phyloP scores from a whole-genome alignment of 2,797 vertebrate species.

The Eulemur coronatus region DNA sequence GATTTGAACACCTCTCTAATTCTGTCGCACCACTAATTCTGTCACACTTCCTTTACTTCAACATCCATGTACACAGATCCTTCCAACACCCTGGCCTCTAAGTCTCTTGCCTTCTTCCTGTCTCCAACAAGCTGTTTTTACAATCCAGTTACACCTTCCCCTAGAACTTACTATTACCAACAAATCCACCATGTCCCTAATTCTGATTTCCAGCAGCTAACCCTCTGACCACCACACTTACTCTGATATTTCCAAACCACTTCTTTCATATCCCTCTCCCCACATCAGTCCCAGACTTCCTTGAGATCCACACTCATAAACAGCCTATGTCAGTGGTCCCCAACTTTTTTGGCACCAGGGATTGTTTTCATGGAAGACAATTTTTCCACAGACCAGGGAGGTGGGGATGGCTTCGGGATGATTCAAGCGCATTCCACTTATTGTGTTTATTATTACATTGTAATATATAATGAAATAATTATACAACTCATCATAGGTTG shows the following conservation, averaged over 20 bases:
- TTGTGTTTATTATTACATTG: too few species aligned
- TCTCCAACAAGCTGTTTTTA: not conserved
- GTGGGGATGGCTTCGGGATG: too few species aligned
- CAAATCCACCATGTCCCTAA: not conserved
- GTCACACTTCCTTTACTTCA: not conserved
- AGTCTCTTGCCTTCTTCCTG: not conserved
- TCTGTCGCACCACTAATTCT: not conserved
- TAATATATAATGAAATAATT: too few species aligned
- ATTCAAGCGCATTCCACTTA: too few species aligned
- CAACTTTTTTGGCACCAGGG: too few species aligned
- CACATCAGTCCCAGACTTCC: not conserved
- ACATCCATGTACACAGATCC: not conserved
- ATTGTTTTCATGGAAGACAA: too few species aligned
- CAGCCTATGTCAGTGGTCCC: not conserved
- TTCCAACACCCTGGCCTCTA: not conserved
- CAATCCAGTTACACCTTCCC: not conserved
- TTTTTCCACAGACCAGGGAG: too few species aligned
- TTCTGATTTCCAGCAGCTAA: not conserved
- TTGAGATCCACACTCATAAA: not conserved
- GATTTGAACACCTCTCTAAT: not conserved
- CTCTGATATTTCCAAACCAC: not conserved
- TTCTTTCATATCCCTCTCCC: not conserved
- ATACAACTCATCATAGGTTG: too few species aligned
- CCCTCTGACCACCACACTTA: not conserved
- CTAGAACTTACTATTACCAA: not conserved